Evolutionary conservation across 2,797 vertebrate genomes (phyloP), one percentile per base, ranked within the genome.

Genomic region (Zenarchopterus dispar): DNA sequence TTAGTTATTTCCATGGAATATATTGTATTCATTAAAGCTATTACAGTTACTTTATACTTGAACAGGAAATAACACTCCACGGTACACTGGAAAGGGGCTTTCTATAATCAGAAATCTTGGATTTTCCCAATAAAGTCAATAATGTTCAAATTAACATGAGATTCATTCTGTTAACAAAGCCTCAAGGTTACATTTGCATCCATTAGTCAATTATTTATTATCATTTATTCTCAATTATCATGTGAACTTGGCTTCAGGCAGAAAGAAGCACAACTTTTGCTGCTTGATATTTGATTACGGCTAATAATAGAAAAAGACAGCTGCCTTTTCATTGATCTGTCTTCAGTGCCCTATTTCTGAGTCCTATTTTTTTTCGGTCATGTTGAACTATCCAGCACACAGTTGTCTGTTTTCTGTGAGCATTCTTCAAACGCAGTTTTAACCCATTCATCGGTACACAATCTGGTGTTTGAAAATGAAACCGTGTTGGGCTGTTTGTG

Each of bases 221-320:
- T 54, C 52, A 54, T 36, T 36, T 22, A 22, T n/a, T 22, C 11
- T 54, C 52, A 54, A 36, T 17, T 22, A 21, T 13, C 45, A 22
- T 23, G 22, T 17, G 46, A 23, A 48, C 22, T 42, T 17, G 23
- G 28, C 49, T 19, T 18, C 28, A 33, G 26, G 49, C 49, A 8
- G 28, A 19, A 55, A 39, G 22, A 43, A 46, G 68, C 67, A n/a
- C 78, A 73, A 61, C 62, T 73, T 76, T 45, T 67, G 54, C 70
- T 42, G 72, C 81, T 79, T 85, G 84, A 88, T 89, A 86, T 91
- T 89, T 88, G 87, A 89, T 90, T 88, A 84, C 43, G 2, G 73
- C 86, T 91, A 89, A 89, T 88, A 88, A 86, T 88, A 90, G 90
- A 87, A 81, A 85, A 88, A 87, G 78, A 81, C 86, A 86, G 78